These are phyloP conservation scores for Percopsis omiscomaycus DNA, from an alignment of 2,797 vertebrate species.

Conservation along the genomic window DNA sequence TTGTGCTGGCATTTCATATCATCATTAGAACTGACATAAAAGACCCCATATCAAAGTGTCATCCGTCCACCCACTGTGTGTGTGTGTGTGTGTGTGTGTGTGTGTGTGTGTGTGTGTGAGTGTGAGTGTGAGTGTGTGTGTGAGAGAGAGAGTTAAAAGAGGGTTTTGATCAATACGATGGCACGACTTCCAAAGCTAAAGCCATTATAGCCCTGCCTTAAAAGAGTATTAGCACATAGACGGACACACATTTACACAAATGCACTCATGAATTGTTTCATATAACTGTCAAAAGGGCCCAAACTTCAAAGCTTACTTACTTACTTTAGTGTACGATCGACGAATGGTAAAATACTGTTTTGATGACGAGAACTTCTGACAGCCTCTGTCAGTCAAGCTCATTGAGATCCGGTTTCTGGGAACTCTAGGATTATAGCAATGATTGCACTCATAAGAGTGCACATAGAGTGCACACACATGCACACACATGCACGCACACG, in stretches of 20 bases:
- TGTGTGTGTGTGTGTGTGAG: constrained; percentile 10
- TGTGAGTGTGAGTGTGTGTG: constrained; percentile 1
- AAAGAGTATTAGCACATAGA: constrained; percentile 7
- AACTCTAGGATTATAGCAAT: constrained; percentile 49
- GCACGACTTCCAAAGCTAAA: constrained; percentile 48
- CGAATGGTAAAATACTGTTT: too few species aligned
- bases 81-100: constrained; percentile 21
- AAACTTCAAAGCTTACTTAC: not conserved
- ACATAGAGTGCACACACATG: constrained; percentile 6
- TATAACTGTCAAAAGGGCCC: constrained; percentile 17
- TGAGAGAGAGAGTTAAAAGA: constrained; percentile 46
- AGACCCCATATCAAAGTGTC: constrained; percentile 64
- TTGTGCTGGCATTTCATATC: constrained; percentile 48
- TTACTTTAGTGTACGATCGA: too few species aligned
- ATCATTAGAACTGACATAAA: constrained; percentile 63
- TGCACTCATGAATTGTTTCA: not conserved
- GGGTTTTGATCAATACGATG: constrained; percentile 51
- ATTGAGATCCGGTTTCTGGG: constrained; percentile 20
- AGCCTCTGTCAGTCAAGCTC: too few species aligned
- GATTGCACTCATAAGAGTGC: constrained; percentile 52
- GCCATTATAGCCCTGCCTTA: constrained; percentile 30
- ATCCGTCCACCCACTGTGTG: constrained; percentile 51
- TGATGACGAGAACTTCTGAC: too few species aligned
- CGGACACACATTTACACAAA: not conserved
- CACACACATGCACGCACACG: constrained; percentile 9